Evolutionary conservation across 2,797 vertebrate species (phyloP), one percentile per base, ranked within the genome.

Genomic region (Phalanger gymnotis): DNA sequence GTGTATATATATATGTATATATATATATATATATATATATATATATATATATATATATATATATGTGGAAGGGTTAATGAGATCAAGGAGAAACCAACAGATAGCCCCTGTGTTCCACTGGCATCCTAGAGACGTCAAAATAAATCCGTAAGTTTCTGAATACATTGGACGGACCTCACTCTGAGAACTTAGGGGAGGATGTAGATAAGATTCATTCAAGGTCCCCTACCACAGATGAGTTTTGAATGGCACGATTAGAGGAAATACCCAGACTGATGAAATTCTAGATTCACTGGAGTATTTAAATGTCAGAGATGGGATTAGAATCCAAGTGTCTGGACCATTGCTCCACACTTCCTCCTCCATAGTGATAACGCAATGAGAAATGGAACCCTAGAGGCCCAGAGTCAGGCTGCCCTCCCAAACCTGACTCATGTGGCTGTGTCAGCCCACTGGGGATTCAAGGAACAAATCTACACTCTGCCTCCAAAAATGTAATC

Each of bases 391-490:
- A 87, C 73, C 40, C 40, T 87, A 10, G 73, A 87, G 40, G 25
- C 73, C 73, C 40, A 51, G 66, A 25, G 22, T 87, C 40, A 87
- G 73, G 7, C 73, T 87, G 73, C 95, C 28, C 52, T 91, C 53
- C 73, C 6, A 54, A 61, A 53, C n/a, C 53, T 95, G 95, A 96
- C 14, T 96, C 96, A 96, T 3, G 4, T 0, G 1, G 91, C 90
- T 27, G 1, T 90, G 93, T 93, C 92, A 92, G 91, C 61, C 92
- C 93, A 93, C 89, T 16, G 40, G 93, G 58, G 90, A 93, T 66
- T 94, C 4, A 4, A 92, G 81, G 53, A 91, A 93, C 52, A 56
- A 16, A 25, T 92, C 7, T 1, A 93, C 89, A 91, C 0, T 27
- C 92, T 57, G 30, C 54, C 92, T 51, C 34, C 73, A 93, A 95